A percentile compares a stretch with the other conserved stretches of the same genome.
phyloP scores from a whole-genome alignment of 2,113 vertebrate genomes.

The Xyliphius kryptos region DNA sequence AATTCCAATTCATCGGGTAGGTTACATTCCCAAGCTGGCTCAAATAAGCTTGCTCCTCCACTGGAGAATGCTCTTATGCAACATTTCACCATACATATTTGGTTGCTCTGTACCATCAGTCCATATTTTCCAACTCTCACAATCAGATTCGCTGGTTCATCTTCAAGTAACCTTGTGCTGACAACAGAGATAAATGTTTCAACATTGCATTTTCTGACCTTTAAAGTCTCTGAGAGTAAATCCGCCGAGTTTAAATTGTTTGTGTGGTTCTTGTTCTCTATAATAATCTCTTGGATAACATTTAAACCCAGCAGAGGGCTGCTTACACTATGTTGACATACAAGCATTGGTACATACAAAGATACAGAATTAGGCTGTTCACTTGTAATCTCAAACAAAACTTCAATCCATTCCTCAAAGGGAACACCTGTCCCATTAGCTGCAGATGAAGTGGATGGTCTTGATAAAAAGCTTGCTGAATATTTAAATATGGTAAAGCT shows the following conservation, averaged over 20 bases:
- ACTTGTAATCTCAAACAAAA: slow-evolving; percentile 32
- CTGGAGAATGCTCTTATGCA: too few relatives aligned
- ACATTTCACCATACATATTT: too few relatives aligned
- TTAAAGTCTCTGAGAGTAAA: neutral
- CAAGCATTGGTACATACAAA: slow-evolving; percentile 29
- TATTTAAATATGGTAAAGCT: slow-evolving; percentile 8
- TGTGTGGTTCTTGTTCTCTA: neutral
- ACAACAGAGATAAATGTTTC: neutral
- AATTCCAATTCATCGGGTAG: too few relatives aligned
- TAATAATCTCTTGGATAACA: slow-evolving; percentile 17
- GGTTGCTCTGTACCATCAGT: too few relatives aligned
- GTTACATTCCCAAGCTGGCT: too few relatives aligned
- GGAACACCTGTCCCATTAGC: slow-evolving; percentile 40
- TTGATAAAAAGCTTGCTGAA: slow-evolving; percentile 17
- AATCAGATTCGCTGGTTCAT: too few relatives aligned
- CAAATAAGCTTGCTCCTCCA: too few relatives aligned
- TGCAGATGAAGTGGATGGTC: slow-evolving; percentile 23
- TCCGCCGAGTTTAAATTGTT: neutral
- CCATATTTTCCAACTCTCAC: too few relatives aligned
- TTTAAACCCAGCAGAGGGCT: slow-evolving; percentile 28
- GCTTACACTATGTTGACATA: slow-evolving; percentile 17
- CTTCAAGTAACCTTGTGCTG: too few relatives aligned
- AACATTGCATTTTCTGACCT: neutral
- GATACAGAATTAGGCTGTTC: slow-evolving; percentile 5
- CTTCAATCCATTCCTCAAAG: slow-evolving; percentile 39